phyloP scores from a whole-genome alignment of 2,888 invertebrate genomes.

The Dioctria rufipes region DNA sequence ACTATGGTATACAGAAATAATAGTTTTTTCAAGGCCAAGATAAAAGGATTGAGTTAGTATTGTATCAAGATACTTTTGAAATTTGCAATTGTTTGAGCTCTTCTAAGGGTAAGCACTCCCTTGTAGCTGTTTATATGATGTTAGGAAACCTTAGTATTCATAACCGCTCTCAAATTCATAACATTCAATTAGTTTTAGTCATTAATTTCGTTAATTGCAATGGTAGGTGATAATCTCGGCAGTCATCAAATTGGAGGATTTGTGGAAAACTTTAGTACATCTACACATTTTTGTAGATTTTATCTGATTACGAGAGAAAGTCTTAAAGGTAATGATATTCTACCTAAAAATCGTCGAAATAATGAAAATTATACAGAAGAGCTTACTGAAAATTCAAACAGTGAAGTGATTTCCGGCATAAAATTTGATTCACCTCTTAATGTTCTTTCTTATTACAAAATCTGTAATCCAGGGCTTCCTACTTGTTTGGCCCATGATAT shows the following conservation, averaged over 20 bases:
- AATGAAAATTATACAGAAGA: not conserved
- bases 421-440: slow-evolving; percentile 53
- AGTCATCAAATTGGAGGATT: slow-evolving; percentile 60
- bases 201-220: slow-evolving; percentile 54
- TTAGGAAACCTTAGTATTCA: slow-evolving; percentile 46
- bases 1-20: too few species aligned
- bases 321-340: slow-evolving; percentile 6
- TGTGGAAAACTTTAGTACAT: slow-evolving; percentile 57
- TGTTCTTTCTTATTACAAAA: slow-evolving; percentile 31
- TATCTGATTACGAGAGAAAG: slow-evolving; percentile 45
- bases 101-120: slow-evolving; percentile 56
- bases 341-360: not conserved
- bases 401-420: slow-evolving; percentile 4
- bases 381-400: not conserved
- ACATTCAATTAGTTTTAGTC: slow-evolving; percentile 46
- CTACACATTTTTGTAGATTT: slow-evolving; percentile 56
- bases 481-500: slow-evolving; percentile 54
- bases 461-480: slow-evolving; percentile 53
- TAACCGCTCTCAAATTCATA: slow-evolving; percentile 40
- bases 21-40: too few species aligned
- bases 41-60: too few species aligned
- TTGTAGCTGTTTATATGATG: slow-evolving; percentile 56
- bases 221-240: slow-evolving; percentile 59
- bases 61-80: slow-evolving; percentile 56
- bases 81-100: slow-evolving; percentile 56